phyloP scores from a whole-genome alignment of 2,113 vertebrate species.

The Scalopus aquaticus region DNA sequence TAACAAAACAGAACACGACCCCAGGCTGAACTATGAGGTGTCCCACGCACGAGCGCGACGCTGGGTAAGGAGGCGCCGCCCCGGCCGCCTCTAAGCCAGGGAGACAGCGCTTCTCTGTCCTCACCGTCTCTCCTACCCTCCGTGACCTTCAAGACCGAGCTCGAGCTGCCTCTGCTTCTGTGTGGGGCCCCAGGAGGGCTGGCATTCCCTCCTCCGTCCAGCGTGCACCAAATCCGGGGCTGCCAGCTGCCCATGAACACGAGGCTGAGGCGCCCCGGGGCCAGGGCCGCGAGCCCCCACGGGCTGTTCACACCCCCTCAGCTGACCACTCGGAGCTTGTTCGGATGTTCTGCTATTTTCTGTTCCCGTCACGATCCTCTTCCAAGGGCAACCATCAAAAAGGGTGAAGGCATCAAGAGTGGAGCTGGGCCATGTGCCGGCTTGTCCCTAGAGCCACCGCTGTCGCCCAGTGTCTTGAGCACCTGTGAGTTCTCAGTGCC shows the following conservation, averaged over 20 bases:
- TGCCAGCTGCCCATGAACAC: not conserved
- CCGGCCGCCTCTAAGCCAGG: not conserved
- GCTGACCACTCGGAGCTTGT: not conserved
- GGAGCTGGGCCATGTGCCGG: not conserved
- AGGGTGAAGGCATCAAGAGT: not conserved
- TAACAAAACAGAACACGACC: not conserved
- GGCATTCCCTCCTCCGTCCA: not conserved
- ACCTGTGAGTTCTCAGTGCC: not conserved
- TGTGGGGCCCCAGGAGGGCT: no score
- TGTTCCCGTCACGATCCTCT: not conserved
- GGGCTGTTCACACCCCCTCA: not conserved
- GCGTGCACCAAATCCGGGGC: not conserved
- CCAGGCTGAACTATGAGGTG: fast-evolving
- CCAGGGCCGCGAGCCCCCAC: not conserved
- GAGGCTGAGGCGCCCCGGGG: not conserved
- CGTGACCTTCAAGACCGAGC: not conserved
- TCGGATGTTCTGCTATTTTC: not conserved
- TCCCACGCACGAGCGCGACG: not conserved
- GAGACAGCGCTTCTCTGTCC: not conserved
- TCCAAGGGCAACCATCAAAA: not conserved
- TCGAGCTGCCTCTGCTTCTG: not conserved
- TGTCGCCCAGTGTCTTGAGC: not conserved
- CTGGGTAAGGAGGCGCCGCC: fast-evolving
- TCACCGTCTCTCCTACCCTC: not conserved
- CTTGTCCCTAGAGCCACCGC: not conserved